phyloP scores from a whole-genome alignment of 2,888 invertebrate genomes.

The Elgonia sp. region DNA sequence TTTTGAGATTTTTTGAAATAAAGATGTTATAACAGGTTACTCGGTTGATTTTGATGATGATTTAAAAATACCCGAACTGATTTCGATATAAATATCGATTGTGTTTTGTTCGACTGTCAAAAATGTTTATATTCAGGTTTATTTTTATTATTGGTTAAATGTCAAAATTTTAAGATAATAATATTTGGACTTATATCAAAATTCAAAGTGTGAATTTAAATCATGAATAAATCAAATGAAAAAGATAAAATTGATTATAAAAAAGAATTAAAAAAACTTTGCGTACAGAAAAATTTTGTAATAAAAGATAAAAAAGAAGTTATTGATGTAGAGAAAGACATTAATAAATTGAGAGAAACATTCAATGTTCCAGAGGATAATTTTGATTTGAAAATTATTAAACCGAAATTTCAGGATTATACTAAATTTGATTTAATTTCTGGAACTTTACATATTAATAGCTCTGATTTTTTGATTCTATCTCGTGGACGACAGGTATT shows the following conservation, averaged over 20 bases:
- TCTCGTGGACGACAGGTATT: slow-evolving; percentile 85
- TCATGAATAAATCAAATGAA: slow-evolving; percentile 8
- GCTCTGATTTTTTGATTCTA: slow-evolving; percentile 83
- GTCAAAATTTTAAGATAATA: neutral
- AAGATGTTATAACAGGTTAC: neutral
- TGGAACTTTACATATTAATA: slow-evolving; percentile 82
- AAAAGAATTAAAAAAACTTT: slow-evolving; percentile 11
- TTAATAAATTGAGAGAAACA: slow-evolving; percentile 78
- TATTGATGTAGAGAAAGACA: slow-evolving; percentile 81
- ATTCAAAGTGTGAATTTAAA: neutral
- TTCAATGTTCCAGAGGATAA: slow-evolving; percentile 82
- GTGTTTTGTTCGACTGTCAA: slow-evolving; percentile 40
- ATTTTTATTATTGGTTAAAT: neutral
- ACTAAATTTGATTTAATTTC: slow-evolving; percentile 83
- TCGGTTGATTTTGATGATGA: slow-evolving; percentile 31
- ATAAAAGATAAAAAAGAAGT: slow-evolving; percentile 80
- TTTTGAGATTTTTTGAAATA: neutral
- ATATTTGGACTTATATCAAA: neutral
- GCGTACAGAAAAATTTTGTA: slow-evolving; percentile 57
- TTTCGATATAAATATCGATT: slow-evolving; percentile 24
- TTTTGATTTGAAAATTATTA: slow-evolving; percentile 82
- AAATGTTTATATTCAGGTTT: neutral
- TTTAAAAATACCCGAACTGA: neutral
- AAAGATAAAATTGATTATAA: slow-evolving; percentile 6
- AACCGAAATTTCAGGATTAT: slow-evolving; percentile 80